Conservation (phyloP, 2,888 invertebrate genomes). For the Ectobius pallidus region DNA sequence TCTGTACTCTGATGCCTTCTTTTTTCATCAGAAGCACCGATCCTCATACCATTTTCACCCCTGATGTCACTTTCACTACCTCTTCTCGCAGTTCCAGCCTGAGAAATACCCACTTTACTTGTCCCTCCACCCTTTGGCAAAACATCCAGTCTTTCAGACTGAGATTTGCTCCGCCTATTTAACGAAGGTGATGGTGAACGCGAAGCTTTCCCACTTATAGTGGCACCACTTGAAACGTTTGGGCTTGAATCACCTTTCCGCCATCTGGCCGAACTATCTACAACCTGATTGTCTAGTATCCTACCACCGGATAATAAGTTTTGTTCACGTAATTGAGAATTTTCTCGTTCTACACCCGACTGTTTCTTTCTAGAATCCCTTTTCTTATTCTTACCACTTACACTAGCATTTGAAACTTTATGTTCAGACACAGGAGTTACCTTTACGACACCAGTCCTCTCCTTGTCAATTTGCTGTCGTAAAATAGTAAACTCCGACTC, state of each 20-base stretch:
- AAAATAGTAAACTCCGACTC: slow-evolving; percentile 14
- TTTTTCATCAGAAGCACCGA: slow-evolving; percentile 57
- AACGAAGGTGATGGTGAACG: slow-evolving; percentile 21
- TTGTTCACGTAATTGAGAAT: slow-evolving; percentile 56
- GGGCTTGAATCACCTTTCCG: slow-evolving; percentile 6
- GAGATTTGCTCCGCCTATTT: slow-evolving; percentile 2
- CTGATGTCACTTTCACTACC: slow-evolving; percentile 31
- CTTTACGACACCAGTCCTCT: neutral
- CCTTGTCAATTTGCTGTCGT: slow-evolving; percentile 20
- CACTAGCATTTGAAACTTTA: slow-evolving; percentile 12
- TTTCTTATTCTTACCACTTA: slow-evolving; percentile 55
- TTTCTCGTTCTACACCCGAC: slow-evolving; percentile 54
- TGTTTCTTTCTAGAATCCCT: slow-evolving; percentile 66
- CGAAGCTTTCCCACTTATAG: neutral
- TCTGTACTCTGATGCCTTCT: slow-evolving; percentile 63
- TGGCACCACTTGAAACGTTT: neutral
- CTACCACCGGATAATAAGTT: slow-evolving; percentile 55
- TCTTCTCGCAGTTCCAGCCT: slow-evolving; percentile 34
- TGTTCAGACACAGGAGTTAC: slow-evolving; percentile 2
- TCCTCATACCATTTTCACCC: slow-evolving; percentile 24
- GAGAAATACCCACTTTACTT: slow-evolving; percentile 4
- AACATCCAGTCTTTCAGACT: slow-evolving; percentile 21
- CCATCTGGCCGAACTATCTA: slow-evolving; percentile 7
- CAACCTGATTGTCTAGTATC: slow-evolving; percentile 58
- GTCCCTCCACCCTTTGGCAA: slow-evolving; percentile 14